phyloP scores from a whole-genome alignment of 2,888 invertebrate genomes.

The Pristionchus fissidentatus region DNA sequence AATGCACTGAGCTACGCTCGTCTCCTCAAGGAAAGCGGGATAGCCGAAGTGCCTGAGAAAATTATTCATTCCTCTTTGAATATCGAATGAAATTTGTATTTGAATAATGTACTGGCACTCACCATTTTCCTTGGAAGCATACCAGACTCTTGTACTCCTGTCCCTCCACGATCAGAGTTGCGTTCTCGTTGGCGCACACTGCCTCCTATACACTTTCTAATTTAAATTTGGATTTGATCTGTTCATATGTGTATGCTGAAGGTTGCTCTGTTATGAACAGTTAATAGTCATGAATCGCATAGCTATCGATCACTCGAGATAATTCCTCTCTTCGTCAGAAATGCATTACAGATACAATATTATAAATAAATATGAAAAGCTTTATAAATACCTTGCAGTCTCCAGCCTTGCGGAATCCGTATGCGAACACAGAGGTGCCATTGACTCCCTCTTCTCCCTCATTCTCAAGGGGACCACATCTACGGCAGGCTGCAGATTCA shows the following conservation, averaged over 20 bases:
- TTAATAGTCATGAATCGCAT: no score
- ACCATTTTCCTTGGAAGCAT: slow-evolving; percentile 46
- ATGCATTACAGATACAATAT: no score
- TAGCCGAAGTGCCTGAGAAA: slow-evolving; percentile 28
- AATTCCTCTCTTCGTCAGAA: not conserved
- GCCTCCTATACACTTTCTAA: not conserved
- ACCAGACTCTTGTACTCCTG: not conserved
- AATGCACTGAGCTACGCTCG: not conserved
- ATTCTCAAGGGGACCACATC: not conserved
- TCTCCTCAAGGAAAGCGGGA: not conserved
- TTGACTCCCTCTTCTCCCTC: not conserved
- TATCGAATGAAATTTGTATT: not conserved
- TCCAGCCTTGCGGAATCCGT: not conserved
- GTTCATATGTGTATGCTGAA: no score
- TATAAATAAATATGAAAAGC: no score
- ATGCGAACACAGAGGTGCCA: not conserved
- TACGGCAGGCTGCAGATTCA: not conserved
- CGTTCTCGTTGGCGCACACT: not conserved
- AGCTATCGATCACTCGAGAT: no score
- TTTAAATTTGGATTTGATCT: no score
- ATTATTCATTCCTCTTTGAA: not conserved
- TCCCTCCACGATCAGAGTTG: slow-evolving; percentile 24
- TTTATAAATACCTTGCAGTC: slow-evolving; percentile 19
- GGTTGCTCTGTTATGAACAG: no score
- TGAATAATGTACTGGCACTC: not conserved